These are phyloP conservation scores for Psittacula cyanocephala DNA, from an alignment of 2,113 vertebrate genomes.

Conservation along the genomic window DNA sequence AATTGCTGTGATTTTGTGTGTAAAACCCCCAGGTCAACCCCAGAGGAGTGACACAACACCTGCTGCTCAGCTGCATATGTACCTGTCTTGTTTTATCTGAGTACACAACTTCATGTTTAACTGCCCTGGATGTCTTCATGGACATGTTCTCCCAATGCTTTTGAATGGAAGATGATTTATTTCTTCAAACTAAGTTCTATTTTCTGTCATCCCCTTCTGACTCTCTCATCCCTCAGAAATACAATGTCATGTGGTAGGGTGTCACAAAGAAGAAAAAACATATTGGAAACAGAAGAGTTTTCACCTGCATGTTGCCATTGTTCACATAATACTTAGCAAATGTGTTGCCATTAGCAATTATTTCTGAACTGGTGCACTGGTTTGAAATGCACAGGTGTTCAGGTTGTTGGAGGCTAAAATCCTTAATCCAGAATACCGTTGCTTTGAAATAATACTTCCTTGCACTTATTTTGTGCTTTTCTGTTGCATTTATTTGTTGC, in stretches of 20 bases:
- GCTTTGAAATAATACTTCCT: background rate
- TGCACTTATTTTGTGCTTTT: background rate
- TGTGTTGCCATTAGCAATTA: background rate
- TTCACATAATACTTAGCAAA: background rate
- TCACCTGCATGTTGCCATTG: fast-evolving
- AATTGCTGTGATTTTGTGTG: background rate
- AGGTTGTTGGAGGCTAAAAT: background rate
- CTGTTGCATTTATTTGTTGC: fast-evolving
- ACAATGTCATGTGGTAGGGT: background rate
- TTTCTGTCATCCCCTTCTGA: background rate
- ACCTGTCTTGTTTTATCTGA: background rate
- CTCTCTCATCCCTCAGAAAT: background rate
- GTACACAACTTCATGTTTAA: no score
- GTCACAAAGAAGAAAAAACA: background rate
- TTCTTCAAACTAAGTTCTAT: background rate
- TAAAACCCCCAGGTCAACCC: background rate
- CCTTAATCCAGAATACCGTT: background rate
- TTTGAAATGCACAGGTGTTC: fast-evolving
- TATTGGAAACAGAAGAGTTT: background rate
- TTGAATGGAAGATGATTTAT: background rate
- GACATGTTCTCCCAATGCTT: background rate
- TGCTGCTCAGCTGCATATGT: fast-evolving
- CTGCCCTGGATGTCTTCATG: background rate
- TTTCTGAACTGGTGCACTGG: background rate
- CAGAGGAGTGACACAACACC: background rate